Evolutionary conservation across 92 coral and sea anemone genomes (phyloP), one percentile per base, ranked within the genome.

Genomic region (Umimayanthus chanpuru): DNA sequence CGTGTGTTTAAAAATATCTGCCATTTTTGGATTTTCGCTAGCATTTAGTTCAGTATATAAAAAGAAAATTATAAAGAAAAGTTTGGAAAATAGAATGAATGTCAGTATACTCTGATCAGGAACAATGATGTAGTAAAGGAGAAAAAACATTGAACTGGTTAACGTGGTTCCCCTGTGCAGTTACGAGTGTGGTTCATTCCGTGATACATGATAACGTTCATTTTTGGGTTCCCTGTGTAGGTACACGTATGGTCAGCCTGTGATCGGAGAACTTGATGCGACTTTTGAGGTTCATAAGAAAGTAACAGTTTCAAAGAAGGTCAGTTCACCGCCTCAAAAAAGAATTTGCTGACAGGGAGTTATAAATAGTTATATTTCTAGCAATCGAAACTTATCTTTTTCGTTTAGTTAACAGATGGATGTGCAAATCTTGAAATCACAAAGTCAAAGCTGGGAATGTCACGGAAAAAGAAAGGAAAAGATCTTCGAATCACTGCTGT

Each of bases 231-330:
- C 68, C 68, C 68, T 18, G 47, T 75, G 53, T 14, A 75, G 79
- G 79, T 75, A 75, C 79, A 39, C 79, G 11, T 75, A 75, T 75
- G 79, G 79, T 75, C 79, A 39, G 79, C 79, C 79, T 8, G 79
- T 75, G 15, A 43, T 43, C 12, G 79, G 79, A 32, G 53, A 43
- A 2, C 39, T 75, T 26, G 28, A 39, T 6, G 30, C 30, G 25
- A 29, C 79, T 14, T 39, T 75, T 43, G 26, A 43, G 23, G 25
- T 32, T 36, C 79, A 36, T 18, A 32, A 75, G 53, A 75, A 36
- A 75, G 79, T 75, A 23, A 75, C 79, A 21, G 53, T 39, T 18
- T 38, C 41, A 7, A 75, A 75, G 26, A n/a, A 75, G 44, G 79
- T 39, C 29, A 75, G 79, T 11, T 25, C 6, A 39, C 16, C 36